Evolutionary conservation across 2,888 invertebrate species (phyloP).

Genomic region (Pegoplata infirma): DNA sequence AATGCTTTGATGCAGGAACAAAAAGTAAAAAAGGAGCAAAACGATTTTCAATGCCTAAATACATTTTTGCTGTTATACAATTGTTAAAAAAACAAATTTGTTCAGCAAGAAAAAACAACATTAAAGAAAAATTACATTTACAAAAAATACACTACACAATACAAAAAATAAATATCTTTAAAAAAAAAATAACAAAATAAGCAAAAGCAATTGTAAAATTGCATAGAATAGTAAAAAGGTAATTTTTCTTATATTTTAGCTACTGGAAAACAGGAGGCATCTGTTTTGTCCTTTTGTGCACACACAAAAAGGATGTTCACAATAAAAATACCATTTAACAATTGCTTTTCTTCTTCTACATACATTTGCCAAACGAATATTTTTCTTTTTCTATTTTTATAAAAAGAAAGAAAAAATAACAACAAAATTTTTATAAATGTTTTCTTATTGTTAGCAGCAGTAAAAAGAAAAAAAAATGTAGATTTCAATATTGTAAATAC

Average conservation of each 20-base stretch:
- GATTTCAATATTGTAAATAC: conserved; percentile 45
- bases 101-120: conserved; percentile 11
- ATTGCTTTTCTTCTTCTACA: conserved; percentile 40
- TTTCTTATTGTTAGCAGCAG: conserved; percentile 36
- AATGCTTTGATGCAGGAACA: conserved; percentile 52
- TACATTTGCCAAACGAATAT: neutral
- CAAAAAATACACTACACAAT: conserved; percentile 17
- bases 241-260: conserved; percentile 48
- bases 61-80: conserved; percentile 46
- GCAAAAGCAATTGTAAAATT: conserved; percentile 58
- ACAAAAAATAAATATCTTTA: conserved; percentile 36
- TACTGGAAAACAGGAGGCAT: conserved; percentile 51
- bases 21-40: conserved; percentile 37
- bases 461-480: conserved; percentile 5
- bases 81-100: conserved; percentile 40
- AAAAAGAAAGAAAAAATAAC: conserved; percentile 30
- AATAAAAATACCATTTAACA: conserved; percentile 52
- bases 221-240: conserved; percentile 48
- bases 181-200: conserved; percentile 48
- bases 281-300: conserved; percentile 56
- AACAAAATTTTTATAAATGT: conserved; percentile 41
- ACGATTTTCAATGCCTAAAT: conserved; percentile 57
- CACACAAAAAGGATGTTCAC: conserved; percentile 48
- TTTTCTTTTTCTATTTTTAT: no score
- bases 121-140: conserved; percentile 29